Base-by-base conservation (phyloP, 2,113 vertebrate species). In the Engystomops pustulosus region DNA sequence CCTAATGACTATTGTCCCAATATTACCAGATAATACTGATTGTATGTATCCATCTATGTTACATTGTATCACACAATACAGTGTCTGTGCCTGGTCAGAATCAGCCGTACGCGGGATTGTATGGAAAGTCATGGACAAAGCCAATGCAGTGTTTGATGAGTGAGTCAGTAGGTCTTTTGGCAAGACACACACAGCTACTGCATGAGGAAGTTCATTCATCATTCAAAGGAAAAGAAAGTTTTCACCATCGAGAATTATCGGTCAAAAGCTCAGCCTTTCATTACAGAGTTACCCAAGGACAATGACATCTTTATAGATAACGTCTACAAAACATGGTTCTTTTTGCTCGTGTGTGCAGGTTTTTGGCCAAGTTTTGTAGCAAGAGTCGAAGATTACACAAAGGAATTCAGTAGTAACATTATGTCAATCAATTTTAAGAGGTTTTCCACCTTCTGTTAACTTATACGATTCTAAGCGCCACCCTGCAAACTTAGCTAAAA, bases 111-210 rank as follows among this genome's bases (percentile, higher is more conserved):
- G 2, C 18, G 44, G 79, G 36, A 81, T 58, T 71, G n/a, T 53
- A 58, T 70, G 67, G 34, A 55, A 25, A 81, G 2, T 17, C 23
- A 7, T 11, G 15, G 47, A 70, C 79, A 53, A 70, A 55, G 45
- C 15, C 45, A 36, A 9, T 15, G 32, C 36, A 70, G 34, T 41
- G 34, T 45, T 55, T 72, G 80, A n/a, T 27, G 49, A 68, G 51
- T 82, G 80, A 82, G 51, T 81, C 67, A 81, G 67, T 41, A 14
- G 68, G 67, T 27, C 79, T 55, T n/a, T 49, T 70, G 79, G 67
- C 45, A 82, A 53, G 68, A 30, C 32, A n/a, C 47, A 41, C 45
- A 41, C 11, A 38, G 32, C 65, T 17, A 32, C 47, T 44, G 51
- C 34, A 72, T 58, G 23, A 72, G 68, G 68, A 72, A 69, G 17